Conservation (phyloP, 37 sponge, comb jelly and placozoan species). For the Spongilla lacustris region DNA sequence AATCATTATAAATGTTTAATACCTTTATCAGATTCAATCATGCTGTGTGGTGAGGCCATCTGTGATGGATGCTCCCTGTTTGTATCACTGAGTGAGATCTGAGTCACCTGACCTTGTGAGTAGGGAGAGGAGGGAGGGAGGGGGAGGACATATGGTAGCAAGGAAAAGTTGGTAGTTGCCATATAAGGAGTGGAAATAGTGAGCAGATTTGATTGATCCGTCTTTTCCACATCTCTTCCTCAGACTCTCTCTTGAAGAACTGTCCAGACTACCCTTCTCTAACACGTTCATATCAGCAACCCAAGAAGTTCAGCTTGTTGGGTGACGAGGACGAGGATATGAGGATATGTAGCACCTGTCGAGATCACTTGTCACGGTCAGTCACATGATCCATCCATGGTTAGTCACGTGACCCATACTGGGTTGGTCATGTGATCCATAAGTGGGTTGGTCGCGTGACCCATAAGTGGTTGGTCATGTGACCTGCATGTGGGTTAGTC, state of each 20-base stretch:
- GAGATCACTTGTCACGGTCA: constrained; percentile 54
- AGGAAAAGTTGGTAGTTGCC: not conserved
- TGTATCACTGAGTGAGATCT: constrained; percentile 51
- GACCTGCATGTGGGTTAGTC: too few relatives aligned
- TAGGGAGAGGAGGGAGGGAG: not conserved
- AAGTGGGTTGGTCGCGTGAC: too few relatives aligned
- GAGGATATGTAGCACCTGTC: constrained; percentile 56
- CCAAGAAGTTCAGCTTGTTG: constrained; percentile 8
- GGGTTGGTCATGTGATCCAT: too few relatives aligned
- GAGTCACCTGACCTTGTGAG: not conserved
- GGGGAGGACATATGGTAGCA: not conserved
- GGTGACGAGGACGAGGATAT: constrained; percentile 58
- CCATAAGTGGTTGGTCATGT: too few relatives aligned
- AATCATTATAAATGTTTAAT: too few relatives aligned
- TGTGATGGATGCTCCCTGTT: constrained; percentile 84
- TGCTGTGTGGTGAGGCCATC: constrained; percentile 85
- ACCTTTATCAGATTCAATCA: too few relatives aligned
- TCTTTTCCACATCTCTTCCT: not conserved
- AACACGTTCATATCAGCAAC: constrained; percentile 8
- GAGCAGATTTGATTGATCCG: not conserved
- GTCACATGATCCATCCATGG: not conserved
- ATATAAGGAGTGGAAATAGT: not conserved
- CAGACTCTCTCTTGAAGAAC: constrained; percentile 34
- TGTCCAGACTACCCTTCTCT: constrained; percentile 31
- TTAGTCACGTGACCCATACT: not conserved